Conservation (phyloP, 2,797 vertebrate genomes). For the Simalia tracyae region DNA sequence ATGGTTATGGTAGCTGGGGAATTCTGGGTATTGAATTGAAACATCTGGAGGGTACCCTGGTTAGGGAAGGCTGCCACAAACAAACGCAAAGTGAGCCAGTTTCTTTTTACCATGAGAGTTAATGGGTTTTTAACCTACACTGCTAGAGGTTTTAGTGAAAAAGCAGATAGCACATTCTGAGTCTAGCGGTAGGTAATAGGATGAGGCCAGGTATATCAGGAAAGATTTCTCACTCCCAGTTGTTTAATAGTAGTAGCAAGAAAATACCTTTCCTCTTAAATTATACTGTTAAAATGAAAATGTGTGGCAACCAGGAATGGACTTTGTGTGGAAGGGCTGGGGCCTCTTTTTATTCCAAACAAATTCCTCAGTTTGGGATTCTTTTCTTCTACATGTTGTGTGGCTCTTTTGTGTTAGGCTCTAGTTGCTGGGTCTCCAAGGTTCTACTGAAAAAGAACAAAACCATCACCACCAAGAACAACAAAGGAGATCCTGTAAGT, state of each 20-base stretch:
- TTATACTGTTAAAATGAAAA: background rate
- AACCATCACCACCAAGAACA: background rate
- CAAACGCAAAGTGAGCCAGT: background rate
- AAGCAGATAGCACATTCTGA: background rate
- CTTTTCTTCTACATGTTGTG: background rate
- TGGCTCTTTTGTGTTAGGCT: background rate
- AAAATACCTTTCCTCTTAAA: background rate
- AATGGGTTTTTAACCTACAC: background rate
- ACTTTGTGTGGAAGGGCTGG: background rate
- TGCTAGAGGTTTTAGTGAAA: background rate
- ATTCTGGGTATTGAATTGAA: background rate
- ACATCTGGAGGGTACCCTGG: background rate
- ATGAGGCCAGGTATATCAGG: background rate
- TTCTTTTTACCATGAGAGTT: background rate
- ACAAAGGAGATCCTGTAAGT: background rate
- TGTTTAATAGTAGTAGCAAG: background rate
- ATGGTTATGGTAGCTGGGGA: background rate
- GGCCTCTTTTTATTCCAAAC: background rate
- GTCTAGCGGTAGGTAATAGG: background rate
- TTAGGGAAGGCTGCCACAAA: background rate
- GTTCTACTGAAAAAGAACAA: background rate
- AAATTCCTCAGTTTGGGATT: background rate
- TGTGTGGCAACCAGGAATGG: background rate
- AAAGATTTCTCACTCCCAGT: background rate
- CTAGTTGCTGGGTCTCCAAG: background rate